Evolutionary conservation across 2,797 vertebrate species (phyloP), one percentile per base, ranked within the genome.

Genomic region (Epinephelus coioides): DNA sequence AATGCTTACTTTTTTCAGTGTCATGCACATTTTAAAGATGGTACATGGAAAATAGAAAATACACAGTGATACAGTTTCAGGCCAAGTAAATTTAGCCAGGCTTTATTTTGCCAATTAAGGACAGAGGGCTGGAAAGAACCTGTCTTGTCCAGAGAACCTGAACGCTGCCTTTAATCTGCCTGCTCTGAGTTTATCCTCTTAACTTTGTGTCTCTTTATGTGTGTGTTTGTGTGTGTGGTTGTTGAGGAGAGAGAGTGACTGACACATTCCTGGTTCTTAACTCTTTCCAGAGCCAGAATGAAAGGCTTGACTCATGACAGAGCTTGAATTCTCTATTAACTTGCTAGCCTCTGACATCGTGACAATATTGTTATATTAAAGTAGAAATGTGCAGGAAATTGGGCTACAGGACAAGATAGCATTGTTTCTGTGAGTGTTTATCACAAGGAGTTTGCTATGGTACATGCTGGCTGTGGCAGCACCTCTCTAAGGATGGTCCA

Each of bases 101-200:
- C 81, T 91, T 93, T 89, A 91, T 88, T 87, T 89, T 81, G 69
- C 82, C 84, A 87, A 83, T 85, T 89, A 84, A 87, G 84, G 73
- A 87, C 85, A 88, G 73, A 87, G 64, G 65, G 82, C 75, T 86
- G 68, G 65, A 88, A 85, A 87, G 78, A 92, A 78, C 63, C 65
- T 43, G 67, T 71, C 62, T 83, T 80, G 72, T 86, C 54, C 78
- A 71, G 86, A 87, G 81, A 94, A 91, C 88, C 94, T 90, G 89
- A 71, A 86, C 73, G 65, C 91, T 89, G 85, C 77, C 73, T 70
- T 91, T 97, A 97, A 97, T 96, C 97, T 95, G 91, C 84, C 92
- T 91, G 82, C 89, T 93, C 72, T 84, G 88, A 88, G 59, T 69
- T 97, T 95, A 98, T 97, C 97, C 96, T 98, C 97, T 98, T 98